phyloP scores from a whole-genome alignment of 2,113 vertebrate species.

The Hylia prasina region DNA sequence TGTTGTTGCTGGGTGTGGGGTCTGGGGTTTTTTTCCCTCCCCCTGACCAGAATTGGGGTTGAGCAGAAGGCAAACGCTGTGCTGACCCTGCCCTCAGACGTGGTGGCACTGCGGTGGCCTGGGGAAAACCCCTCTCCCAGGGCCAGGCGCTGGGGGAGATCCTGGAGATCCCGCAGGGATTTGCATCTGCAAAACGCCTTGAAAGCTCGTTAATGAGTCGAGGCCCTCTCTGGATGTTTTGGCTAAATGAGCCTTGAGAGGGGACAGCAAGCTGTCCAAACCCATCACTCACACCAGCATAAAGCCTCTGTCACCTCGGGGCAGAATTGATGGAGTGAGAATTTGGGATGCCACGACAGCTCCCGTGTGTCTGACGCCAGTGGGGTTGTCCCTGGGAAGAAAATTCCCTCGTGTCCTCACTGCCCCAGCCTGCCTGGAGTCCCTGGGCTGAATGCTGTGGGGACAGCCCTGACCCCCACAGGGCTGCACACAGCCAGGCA shows the following conservation, averaged over 20 bases:
- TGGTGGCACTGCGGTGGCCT: background rate
- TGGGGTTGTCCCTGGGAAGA: background rate
- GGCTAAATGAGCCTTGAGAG: background rate
- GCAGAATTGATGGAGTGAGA: background rate
- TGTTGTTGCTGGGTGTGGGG: background rate
- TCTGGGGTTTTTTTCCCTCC: background rate
- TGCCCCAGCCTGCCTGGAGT: fast-evolving
- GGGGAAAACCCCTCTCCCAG: background rate
- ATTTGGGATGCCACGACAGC: background rate
- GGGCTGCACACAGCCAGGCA: background rate
- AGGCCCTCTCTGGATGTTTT: background rate
- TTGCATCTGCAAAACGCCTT: background rate
- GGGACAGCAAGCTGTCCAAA: background rate
- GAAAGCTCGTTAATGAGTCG: background rate
- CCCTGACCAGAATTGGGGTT: background rate
- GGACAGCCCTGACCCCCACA: background rate
- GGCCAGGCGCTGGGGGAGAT: background rate
- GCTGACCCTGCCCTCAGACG: background rate
- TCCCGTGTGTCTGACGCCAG: background rate
- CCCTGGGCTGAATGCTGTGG: background rate
- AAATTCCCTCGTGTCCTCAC: background rate
- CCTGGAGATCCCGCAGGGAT: background rate
- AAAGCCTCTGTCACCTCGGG: background rate
- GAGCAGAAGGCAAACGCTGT: background rate
- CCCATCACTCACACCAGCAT: background rate